Conservation (phyloP, 2,888 invertebrate species). For the Nebria salina region DNA sequence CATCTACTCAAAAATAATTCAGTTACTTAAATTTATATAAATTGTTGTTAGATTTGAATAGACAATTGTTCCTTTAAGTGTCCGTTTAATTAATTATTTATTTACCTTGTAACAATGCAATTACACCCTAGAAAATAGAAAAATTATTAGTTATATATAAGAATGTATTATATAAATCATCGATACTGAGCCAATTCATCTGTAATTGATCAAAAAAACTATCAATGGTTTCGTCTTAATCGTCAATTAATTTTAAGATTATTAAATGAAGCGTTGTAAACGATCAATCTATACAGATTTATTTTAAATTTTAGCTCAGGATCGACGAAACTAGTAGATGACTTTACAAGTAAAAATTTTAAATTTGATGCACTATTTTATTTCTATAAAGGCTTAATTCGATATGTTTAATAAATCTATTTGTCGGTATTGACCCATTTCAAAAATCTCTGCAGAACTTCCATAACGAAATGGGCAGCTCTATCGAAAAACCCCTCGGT, state of each 20-base stretch:
- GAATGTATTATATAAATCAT: no score
- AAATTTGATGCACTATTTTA: not conserved
- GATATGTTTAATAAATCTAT: slow-evolving; percentile 45
- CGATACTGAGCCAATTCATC: no score
- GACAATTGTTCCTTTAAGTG: not conserved
- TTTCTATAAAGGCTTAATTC: not conserved
- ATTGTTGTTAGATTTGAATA: not conserved
- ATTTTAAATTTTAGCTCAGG: no score
- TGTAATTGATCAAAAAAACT: no score
- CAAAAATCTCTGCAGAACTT: slow-evolving; percentile 62
- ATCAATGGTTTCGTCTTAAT: no score
- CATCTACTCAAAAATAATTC: not conserved
- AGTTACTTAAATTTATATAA: no score
- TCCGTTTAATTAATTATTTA: not conserved
- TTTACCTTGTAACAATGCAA: not conserved
- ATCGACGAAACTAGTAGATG: not conserved
- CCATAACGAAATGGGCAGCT: slow-evolving; percentile 61
- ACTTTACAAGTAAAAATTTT: not conserved
- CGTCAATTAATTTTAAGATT: no score
- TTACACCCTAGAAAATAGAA: not conserved
- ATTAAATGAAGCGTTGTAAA: no score
- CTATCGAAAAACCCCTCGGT: slow-evolving; percentile 60
- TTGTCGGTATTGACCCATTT: slow-evolving; percentile 62
- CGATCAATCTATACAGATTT: no score
- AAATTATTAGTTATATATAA: not conserved